Evolutionary conservation across 2,797 vertebrate genomes (phyloP).

Genomic region (Aratinga solstitialis): DNA sequence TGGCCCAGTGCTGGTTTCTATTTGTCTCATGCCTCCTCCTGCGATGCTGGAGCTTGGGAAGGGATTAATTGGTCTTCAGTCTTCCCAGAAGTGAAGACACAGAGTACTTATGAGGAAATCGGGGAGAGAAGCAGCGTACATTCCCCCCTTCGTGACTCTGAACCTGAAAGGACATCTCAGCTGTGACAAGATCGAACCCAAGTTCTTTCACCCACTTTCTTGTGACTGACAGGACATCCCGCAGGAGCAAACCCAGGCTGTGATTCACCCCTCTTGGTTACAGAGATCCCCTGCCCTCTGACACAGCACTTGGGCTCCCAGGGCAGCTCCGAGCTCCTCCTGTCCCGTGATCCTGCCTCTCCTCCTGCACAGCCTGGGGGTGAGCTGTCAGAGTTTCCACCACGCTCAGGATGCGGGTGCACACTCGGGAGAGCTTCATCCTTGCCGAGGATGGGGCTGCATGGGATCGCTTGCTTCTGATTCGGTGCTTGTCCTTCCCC

Average conservation of each 20-base stretch:
- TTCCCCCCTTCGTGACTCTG: not conserved
- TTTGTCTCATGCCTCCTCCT: not conserved
- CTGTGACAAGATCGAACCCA: not conserved
- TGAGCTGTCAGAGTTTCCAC: not conserved
- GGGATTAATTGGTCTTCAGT: not conserved
- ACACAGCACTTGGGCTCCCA: accelerated
- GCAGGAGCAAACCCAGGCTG: not conserved
- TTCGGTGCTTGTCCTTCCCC: not conserved
- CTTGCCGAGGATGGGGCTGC: accelerated
- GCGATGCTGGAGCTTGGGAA: not conserved
- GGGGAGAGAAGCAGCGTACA: not conserved
- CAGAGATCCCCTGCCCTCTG: not conserved
- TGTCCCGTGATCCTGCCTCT: not conserved
- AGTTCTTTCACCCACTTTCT: not conserved
- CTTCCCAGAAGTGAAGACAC: not conserved
- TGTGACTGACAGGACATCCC: accelerated
- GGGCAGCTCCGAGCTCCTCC: not conserved
- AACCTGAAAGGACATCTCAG: not conserved
- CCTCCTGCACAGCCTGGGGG: not conserved
- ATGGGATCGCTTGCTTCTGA: not conserved
- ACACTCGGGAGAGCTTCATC: not conserved
- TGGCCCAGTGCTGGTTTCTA: not conserved
- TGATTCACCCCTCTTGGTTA: not conserved
- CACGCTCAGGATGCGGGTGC: accelerated
- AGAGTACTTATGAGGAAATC: not conserved